Base-by-base conservation (phyloP, 2,797 vertebrate species). In the Darevskia nairensis region DNA sequence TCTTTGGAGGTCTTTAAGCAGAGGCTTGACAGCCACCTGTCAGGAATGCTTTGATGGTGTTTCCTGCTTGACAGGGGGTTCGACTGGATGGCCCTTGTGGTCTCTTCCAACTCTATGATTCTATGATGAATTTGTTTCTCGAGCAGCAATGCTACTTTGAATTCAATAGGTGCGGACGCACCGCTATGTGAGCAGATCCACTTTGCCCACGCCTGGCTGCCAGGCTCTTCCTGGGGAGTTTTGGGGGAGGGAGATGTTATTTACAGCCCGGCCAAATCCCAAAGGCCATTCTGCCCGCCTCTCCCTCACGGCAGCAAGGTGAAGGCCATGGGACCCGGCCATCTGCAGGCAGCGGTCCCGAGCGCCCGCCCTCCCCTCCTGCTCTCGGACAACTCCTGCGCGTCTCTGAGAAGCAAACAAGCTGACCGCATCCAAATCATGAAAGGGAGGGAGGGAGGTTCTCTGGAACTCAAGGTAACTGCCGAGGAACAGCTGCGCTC, bases 301-400 rank as follows among this genome's bases (percentile, higher is more conserved):
- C 91, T 74, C 23, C 10, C 35, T 74, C 68, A 80, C 84, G 89
- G 41, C 84, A 75, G 50, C 23, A 44, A 92, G 90, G 93, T 93
- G 96, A 96, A 96, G 96, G 96, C 89, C 95, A 86, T 1, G 1
- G 92, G 92, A 92, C 25, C 0, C 61, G 90, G 87, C 77, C 96
- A 95, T 94, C 95, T 95, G 96, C 9, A 59, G 25, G 0, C 23
- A 44, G 35, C 82, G 0, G 84, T 92, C 87, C 87, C 89, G 46
- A 0, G 0, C 81, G 32, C 84, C 90, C 92, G 75, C 82, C 83
- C 78, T 82, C 86, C 72, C 0, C 0, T 91, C 90, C 88, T 81
- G 80, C 89, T 91, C 83, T 66, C 55, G 68, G 76, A 79, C 69
- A 32, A 59, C 82, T 88, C 71, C 86, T 15, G 55, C 78, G 7